phyloP scores from a whole-genome alignment of 2,113 vertebrate genomes.

The Lutjanus erythropterus region DNA sequence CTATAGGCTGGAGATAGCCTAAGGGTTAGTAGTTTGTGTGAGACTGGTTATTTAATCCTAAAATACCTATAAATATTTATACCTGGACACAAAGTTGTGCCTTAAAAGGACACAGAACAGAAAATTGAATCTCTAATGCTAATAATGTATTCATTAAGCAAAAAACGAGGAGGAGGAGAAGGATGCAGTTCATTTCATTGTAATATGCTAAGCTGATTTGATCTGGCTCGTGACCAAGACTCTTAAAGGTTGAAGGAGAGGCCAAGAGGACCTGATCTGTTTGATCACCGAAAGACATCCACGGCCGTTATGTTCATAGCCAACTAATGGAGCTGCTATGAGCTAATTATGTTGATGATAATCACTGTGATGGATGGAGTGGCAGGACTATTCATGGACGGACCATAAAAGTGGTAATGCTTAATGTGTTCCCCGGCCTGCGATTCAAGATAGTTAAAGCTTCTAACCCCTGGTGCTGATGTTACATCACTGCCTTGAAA shows the following conservation, averaged over 20 bases:
- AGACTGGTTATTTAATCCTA: neutral
- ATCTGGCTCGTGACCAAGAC: constrained; percentile 25
- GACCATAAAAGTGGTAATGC: constrained; percentile 33
- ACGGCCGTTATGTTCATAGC: constrained; percentile 18
- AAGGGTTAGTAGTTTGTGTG: neutral
- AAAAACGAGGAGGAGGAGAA: too few species aligned
- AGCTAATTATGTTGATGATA: constrained; percentile 60
- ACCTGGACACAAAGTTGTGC: neutral
- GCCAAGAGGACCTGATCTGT: constrained; percentile 22
- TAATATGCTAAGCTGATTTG: constrained; percentile 23
- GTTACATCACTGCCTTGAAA: neutral
- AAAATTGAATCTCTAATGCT: constrained; percentile 4
- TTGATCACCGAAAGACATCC: constrained; percentile 35
- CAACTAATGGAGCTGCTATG: constrained; percentile 43
- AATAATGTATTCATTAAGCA: constrained; percentile 15
- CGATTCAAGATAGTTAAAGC: neutral
- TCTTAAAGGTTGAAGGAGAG: constrained; percentile 8
- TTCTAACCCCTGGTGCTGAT: neutral
- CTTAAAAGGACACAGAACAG: neutral
- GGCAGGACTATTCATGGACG: constrained; percentile 19
- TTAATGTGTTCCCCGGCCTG: constrained; percentile 5
- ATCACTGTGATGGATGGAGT: constrained; percentile 50
- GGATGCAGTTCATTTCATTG: neutral
- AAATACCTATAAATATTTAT: neutral
- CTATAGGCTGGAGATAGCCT: too few species aligned